Evolutionary conservation across 2,797 vertebrate genomes (phyloP).

Genomic region (Mormyrus proboscirostris): DNA sequence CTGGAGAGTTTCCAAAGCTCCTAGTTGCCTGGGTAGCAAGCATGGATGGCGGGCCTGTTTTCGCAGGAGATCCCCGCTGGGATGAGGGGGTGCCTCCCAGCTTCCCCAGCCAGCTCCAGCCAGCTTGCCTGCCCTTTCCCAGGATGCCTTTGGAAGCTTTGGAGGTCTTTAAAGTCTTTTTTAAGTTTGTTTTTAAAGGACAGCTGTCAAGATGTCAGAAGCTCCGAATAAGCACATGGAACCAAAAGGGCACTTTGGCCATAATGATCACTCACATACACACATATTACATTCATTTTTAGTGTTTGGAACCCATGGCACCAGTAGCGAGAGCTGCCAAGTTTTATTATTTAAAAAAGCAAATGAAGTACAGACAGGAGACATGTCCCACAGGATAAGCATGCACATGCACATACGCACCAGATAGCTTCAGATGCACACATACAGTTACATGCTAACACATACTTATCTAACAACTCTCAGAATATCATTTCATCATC

Average conservation of each 20-base stretch:
- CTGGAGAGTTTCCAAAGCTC: background rate
- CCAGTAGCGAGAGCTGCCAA: background rate
- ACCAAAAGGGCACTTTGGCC: background rate
- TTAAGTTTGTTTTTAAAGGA: constrained; percentile 3
- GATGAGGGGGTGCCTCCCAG: background rate
- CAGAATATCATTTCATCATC: background rate
- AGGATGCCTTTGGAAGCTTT: background rate
- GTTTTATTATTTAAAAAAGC: background rate
- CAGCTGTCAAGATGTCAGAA: background rate
- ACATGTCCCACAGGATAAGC: background rate
- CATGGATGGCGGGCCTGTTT: background rate
- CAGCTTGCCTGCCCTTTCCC: background rate
- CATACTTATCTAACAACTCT: background rate
- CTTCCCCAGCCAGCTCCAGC: background rate
- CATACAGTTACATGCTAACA: background rate
- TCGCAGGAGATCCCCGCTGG: background rate
- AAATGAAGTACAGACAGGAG: background rate
- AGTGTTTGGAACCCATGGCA: background rate
- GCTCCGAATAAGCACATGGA: background rate
- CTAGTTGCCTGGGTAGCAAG: background rate
- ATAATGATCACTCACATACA: background rate
- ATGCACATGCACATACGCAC: background rate
- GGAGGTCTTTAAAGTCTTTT: background rate
- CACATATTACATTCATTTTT: background rate
- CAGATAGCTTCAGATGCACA: background rate